phyloP scores from a whole-genome alignment of 1,140 invertebrate species.

The Vanessa tameamea region DNA sequence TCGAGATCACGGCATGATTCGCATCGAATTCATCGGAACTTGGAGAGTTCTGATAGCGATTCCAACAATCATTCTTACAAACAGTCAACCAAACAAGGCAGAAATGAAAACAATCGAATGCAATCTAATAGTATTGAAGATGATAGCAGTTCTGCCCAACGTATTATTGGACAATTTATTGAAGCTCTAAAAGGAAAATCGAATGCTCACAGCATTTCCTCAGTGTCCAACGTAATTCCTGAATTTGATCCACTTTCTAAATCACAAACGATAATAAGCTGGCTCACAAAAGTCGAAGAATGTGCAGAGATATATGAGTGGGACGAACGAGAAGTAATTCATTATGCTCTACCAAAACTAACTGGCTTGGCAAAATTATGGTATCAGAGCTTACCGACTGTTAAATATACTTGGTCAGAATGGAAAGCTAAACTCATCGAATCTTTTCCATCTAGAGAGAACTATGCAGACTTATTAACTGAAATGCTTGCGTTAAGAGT shows the following conservation, averaged over 20 bases:
- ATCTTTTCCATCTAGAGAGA: constrained; percentile 46
- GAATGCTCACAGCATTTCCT: not conserved
- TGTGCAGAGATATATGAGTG: constrained; percentile 30
- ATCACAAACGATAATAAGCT: constrained; percentile 36
- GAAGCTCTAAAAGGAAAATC: not conserved
- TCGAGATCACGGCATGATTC: not conserved
- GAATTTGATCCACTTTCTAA: constrained; percentile 41
- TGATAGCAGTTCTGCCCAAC: not conserved
- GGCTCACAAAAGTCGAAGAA: constrained; percentile 52
- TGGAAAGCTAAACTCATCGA: constrained; percentile 53
- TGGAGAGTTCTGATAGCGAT: no score
- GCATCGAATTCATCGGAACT: not conserved
- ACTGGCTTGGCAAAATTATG: constrained; percentile 51
- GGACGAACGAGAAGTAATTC: constrained; percentile 6
- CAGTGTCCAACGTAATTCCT: constrained; percentile 31
- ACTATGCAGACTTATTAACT: constrained; percentile 45
- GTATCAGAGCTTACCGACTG: constrained; percentile 50
- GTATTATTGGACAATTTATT: not conserved
- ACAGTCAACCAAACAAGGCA: no score
- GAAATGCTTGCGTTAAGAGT: constrained; percentile 45
- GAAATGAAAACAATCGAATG: not conserved
- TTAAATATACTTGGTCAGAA: constrained; percentile 55
- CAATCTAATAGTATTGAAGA: not conserved
- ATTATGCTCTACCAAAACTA: constrained; percentile 50
- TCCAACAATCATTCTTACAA: no score